Evolutionary conservation across 2,113 vertebrate species (phyloP).

Genomic region (Zosterops lateralis): DNA sequence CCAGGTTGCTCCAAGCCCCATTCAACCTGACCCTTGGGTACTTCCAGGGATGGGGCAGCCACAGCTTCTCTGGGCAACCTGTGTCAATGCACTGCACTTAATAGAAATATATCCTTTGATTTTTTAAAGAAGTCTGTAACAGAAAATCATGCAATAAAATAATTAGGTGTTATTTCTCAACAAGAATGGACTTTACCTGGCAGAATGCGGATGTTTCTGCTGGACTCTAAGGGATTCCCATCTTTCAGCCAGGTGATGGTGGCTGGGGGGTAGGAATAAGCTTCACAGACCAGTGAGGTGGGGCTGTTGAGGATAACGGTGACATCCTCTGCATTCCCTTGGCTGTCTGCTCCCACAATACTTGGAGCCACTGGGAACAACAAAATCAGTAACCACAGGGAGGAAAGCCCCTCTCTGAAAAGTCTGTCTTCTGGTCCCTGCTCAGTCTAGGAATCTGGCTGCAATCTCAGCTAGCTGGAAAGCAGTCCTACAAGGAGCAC

Average conservation of each 20-base stretch:
- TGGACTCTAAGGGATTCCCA: conserved; percentile 82
- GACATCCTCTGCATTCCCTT: conserved; percentile 82
- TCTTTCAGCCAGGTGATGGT: conserved; percentile 93
- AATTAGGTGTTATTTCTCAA: not conserved
- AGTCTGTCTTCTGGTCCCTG: not conserved
- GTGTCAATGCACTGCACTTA: not conserved
- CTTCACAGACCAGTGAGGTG: conserved; percentile 89
- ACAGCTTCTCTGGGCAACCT: not conserved
- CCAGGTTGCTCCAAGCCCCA: rapidly evolving
- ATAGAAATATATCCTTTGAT: not conserved
- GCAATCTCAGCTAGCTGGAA: not conserved
- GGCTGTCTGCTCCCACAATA: conserved; percentile 79
- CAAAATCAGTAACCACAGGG: not conserved
- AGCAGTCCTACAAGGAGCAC: not conserved
- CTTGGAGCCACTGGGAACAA: conserved; percentile 85
- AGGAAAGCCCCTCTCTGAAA: not conserved
- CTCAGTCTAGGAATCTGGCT: not conserved
- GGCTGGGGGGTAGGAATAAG: conserved; percentile 90
- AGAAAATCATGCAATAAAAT: not conserved
- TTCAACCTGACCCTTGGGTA: not conserved
- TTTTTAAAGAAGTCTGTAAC: not conserved
- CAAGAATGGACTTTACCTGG: conserved; percentile 79
- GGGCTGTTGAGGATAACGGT: conserved; percentile 90
- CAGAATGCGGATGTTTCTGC: conserved; percentile 83
- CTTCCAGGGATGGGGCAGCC: not conserved